These are phyloP conservation scores for Ictalurus punctatus DNA, from an alignment of 2,113 vertebrate genomes.

Conservation along the genomic window DNA sequence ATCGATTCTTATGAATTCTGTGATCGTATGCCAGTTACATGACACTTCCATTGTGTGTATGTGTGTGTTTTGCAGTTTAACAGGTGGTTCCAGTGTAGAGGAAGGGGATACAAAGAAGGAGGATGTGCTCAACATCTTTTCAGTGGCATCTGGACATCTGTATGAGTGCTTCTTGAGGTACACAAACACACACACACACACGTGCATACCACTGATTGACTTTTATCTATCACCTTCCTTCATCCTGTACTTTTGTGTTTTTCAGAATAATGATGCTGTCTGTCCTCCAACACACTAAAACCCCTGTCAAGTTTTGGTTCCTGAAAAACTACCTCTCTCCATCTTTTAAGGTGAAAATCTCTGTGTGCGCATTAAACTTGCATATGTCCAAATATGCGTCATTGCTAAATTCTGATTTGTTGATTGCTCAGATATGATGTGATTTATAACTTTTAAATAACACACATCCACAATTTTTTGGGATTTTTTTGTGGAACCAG, in stretches of 20 bases:
- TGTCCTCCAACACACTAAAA: constrained; percentile 88
- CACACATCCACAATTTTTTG: not conserved
- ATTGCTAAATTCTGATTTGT: not conserved
- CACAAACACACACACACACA: not conserved
- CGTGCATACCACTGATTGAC: not conserved
- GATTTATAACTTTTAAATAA: not conserved
- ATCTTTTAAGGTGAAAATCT: constrained; percentile 86
- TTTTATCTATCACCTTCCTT: constrained; percentile 33
- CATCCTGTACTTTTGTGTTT: constrained; percentile 51
- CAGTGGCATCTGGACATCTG: constrained; percentile 94
- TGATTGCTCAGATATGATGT: not conserved
- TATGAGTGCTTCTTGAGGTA: constrained; percentile 97
- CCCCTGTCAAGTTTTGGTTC: constrained; percentile 98
- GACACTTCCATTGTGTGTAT: not conserved
- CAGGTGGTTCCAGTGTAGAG: constrained; percentile 73
- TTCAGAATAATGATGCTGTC: constrained; percentile 99
- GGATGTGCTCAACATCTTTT: constrained; percentile 91
- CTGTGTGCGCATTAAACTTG: not conserved
- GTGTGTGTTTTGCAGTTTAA: constrained; percentile 74
- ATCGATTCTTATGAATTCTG: not conserved
- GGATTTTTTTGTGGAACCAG: too few relatives aligned
- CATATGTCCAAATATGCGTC: not conserved
- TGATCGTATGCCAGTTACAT: not conserved
- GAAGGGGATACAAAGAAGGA: constrained; percentile 73
- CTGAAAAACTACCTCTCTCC: constrained; percentile 98